Conservation (phyloP, 2,888 invertebrate genomes). For the Petrolisthes manimaculis region DNA sequence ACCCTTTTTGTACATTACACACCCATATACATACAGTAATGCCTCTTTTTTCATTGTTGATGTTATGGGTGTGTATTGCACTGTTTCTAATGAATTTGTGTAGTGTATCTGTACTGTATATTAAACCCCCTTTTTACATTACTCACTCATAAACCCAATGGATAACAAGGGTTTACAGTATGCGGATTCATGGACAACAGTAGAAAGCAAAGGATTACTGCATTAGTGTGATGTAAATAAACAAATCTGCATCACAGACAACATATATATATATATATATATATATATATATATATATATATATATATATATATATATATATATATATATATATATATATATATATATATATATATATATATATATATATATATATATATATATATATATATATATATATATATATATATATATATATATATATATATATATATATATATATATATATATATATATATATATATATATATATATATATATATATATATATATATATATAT, state of each 20-base stretch:
- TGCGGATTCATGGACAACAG: too few species aligned
- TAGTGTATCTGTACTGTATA: too few species aligned
- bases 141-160: too few species aligned
- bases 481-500: constrained; percentile 33
- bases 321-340: constrained; percentile 42
- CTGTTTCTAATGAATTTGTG: too few species aligned
- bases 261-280: constrained; percentile 40
- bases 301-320: constrained; percentile 42
- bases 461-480: constrained; percentile 44
- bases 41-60: too few species aligned
- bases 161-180: too few species aligned
- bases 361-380: constrained; percentile 40
- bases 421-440: constrained; percentile 41
- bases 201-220: too few species aligned
- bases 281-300: constrained; percentile 41
- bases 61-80: too few species aligned
- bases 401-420: constrained; percentile 42
- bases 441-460: constrained; percentile 43
- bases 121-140: too few species aligned
- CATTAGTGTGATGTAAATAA: too few species aligned
- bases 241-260: neutral
- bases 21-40: too few species aligned
- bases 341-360: constrained; percentile 43
- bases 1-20: too few species aligned
- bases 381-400: constrained; percentile 43